Evolutionary conservation across 2,888 invertebrate species (phyloP).

Genomic region (Coenonympha arcania): DNA sequence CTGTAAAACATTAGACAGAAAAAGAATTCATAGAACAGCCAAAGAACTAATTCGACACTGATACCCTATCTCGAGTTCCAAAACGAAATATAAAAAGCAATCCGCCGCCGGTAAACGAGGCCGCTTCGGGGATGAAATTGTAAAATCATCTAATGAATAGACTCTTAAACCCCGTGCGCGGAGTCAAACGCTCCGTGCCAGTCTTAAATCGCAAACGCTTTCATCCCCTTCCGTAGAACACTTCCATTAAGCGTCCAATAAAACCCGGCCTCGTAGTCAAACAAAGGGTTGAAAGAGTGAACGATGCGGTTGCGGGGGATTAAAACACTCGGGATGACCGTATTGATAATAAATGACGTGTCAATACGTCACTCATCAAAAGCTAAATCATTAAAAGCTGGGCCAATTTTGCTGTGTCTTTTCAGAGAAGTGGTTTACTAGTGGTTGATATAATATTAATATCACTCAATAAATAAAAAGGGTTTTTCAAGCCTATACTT

Average conservation of each 20-base stretch:
- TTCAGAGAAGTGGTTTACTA: no score
- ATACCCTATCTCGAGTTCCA: not conserved
- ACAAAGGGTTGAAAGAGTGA: constrained; percentile 43
- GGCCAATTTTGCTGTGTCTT: no score
- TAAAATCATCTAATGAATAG: constrained; percentile 26
- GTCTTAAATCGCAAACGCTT: constrained; percentile 28
- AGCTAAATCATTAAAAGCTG: no score
- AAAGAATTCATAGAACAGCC: no score
- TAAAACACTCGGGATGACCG: not conserved
- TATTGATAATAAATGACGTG: no score
- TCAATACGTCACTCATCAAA: no score
- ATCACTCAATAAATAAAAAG: no score
- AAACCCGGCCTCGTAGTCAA: constrained; percentile 38
- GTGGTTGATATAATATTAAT: no score
- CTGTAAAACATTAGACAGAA: no score
- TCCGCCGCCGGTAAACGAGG: constrained; percentile 17
- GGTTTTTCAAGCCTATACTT: no score
- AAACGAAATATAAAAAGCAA: not conserved
- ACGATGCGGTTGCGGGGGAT: constrained; percentile 40
- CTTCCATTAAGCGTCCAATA: constrained; percentile 39
- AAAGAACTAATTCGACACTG: not conserved
- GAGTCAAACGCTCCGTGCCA: constrained; percentile 26
- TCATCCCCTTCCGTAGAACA: constrained; percentile 29
- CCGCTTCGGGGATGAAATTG: constrained; percentile 14
- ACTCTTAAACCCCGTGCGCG: constrained; percentile 23